Base-by-base conservation (phyloP, 92 coral and sea anemone genomes). In the Umimayanthus kanabou region DNA sequence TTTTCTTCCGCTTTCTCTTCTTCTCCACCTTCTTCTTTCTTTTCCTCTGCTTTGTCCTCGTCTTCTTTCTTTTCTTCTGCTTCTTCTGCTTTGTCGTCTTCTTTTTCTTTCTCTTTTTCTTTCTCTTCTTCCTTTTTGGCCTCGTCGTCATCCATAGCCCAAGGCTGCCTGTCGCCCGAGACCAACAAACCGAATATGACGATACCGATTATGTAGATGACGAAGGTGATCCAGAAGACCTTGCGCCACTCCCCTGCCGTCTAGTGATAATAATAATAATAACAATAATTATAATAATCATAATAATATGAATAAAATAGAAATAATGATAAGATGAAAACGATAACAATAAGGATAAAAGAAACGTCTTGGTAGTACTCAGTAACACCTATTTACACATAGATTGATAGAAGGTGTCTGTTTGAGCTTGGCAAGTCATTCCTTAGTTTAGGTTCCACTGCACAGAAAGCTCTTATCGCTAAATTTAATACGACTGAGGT, bases 231-330 rank as follows among this genome's bases (percentile, higher is more conserved):
- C 99, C 99, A 97, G 90, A 97, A 97, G 13, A 97, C 98, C 26
- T 93, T 85, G 29, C 99, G 95, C 99, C 99, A 97, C 86, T 97
- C 99, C 45, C 88, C 90, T 5, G 98, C 98, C 77, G 99, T 97
- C 99, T 97, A 75, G 47, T 33, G 37, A n/a, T 57, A 37, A 78
- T 5, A 29, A 77, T 69, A 45, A 29, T 1, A 53, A 55, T 14
- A 30, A 7, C 14, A 29, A 6, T 3, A 43, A 39, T 15, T 5
- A 53, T 80, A 4, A 61, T 20, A 20, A 61, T 61, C 1, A 61
- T 20, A 61, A 23, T 61, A 61, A 61, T 23, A 11, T 5, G 2
- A 53, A 1, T 1, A 53, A 13, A 14, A 61, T 61, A 20, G 2
- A 5, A 8, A 61, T 61, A 23, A 20, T 4, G 5, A 61, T 20